Evolutionary conservation across 2,888 invertebrate species (phyloP), one percentile per base, ranked within the genome.

Genomic region (Choreutis nemorana): DNA sequence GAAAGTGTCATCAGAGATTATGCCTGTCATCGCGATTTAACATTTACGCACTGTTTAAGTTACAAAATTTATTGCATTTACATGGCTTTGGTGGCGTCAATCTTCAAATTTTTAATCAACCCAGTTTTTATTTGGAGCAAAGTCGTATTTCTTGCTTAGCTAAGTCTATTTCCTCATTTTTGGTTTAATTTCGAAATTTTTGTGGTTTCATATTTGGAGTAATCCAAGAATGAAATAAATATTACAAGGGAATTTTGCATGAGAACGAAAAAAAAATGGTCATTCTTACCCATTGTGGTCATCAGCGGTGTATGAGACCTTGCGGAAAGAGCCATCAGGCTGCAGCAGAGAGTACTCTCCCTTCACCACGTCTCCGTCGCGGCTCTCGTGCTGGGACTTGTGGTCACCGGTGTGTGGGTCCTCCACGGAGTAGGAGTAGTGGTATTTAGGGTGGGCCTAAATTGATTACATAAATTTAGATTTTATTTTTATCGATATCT

Each of bases 331-430:
- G 39, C 84, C 84, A 45, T 82, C 83, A 12, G 84, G 82, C 51
- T 84, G 83, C 39, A 83, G 73, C 30, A 84, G 66, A 15, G 82
- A 83, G 63, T 86, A 86, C 44, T 85, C 83, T 34, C 86, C 86
- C 54, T 83, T 82, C 29, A 86, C 86, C 25, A 81, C 81, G 41
- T 86, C 82, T 13, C 86, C 87, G 50, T 83, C 81, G 24, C 81
- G 77, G 44, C 64, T 64, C 52, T 84, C 84, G 31, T 79, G 71
- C 55, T 84, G 84, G 45, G 82, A 77, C 56, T 84, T 84, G 61
- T 83, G 81, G 65, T 84, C 84, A 8, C 83, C 85, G 33, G 83
- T 83, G 47, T 83, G 81, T 2, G 78, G 79, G 44, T 84, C 84
- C 37, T 81, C 78, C 35, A 81, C 83, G 34, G 83, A 83, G 59